Base-by-base conservation (phyloP, 37 sponge, comb jelly and placozoan species). In the Geodia barretti region DNA sequence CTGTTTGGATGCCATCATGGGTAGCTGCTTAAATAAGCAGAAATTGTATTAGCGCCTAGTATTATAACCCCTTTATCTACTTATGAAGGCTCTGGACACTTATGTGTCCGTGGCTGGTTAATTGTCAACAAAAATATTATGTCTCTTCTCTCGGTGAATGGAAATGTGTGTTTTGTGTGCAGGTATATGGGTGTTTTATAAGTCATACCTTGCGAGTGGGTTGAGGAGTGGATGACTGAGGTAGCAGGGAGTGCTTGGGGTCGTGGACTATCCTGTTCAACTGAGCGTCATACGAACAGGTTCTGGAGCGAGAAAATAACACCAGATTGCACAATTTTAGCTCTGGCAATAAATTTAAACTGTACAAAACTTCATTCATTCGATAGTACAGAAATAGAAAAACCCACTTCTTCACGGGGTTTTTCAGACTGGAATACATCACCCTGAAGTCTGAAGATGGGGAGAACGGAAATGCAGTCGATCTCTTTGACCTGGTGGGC, bases 211-310 rank as follows among this genome's bases (percentile, higher is more conserved):
- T 47, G 7, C 54, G 7, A 17, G 54, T 14, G 7, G 54, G 54
- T 14, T 47, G 54, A 47, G 54, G 54, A 17, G 54, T 47, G 54
- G 54, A 17, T 47, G 54, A 14, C 54, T 47, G 11, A 14, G 54
- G 11, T 7, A 47, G 54, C 14, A 47, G n/a, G n/a, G n/a, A 47
- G 11, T 47, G 54, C 14, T 47, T 47, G 14, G 7, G 54, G n/a
- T n/a, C n/a, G 9, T 68, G 38, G 31, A 65, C 78, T 4, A 35
- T 66, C 1, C 31, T 28, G 19, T 65, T 39, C 39, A 78, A 39
- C 36, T 78, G 28, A 64, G 78, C 64, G 36, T 78, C 66, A 64
- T 64, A 78, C 0, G 78, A 78, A 3, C 66, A 62, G 2, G 78
- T 78, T 26, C 78, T 78, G n/a, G 33, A 37, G 37, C 26, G 36